Percentiles rank a stretch among this genome's conserved stretches.
These are phyloP conservation scores for Mythimna pallens DNA, from an alignment of 2,888 invertebrate genomes.

Conservation along the genomic window DNA sequence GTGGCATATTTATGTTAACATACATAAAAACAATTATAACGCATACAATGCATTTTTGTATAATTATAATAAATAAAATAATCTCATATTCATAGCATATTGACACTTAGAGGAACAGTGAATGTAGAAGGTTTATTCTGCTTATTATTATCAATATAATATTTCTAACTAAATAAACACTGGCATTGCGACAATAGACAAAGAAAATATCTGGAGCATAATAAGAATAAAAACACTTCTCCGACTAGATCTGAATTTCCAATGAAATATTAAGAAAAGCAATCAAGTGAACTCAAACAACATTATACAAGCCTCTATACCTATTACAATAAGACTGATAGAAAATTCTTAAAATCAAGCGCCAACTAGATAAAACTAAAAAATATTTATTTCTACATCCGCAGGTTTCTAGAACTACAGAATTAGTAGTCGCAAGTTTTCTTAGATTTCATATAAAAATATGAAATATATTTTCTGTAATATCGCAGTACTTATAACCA, in stretches of 20 bases:
- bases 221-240: not conserved
- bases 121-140: not conserved
- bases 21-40: no score
- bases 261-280: conserved; percentile 15
- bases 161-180: conserved; percentile 19
- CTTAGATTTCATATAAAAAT: no score
- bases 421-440: no score
- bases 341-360: not conserved
- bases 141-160: not conserved
- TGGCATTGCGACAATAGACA: not conserved
- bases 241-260: conserved; percentile 10
- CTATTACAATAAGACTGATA: not conserved
- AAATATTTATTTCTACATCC: not conserved
- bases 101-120: no score
- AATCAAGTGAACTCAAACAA: conserved; percentile 21
- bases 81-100: not conserved
- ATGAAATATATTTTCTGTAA: no score
- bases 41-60: no score
- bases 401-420: not conserved
- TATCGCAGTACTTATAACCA: no score
- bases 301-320: conserved; percentile 1
- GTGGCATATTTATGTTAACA: no score
- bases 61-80: no score
- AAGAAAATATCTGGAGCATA: not conserved
- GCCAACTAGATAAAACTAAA: not conserved